phyloP scores from a whole-genome alignment of 2,113 vertebrate species.

The Lasiurus borealis region DNA sequence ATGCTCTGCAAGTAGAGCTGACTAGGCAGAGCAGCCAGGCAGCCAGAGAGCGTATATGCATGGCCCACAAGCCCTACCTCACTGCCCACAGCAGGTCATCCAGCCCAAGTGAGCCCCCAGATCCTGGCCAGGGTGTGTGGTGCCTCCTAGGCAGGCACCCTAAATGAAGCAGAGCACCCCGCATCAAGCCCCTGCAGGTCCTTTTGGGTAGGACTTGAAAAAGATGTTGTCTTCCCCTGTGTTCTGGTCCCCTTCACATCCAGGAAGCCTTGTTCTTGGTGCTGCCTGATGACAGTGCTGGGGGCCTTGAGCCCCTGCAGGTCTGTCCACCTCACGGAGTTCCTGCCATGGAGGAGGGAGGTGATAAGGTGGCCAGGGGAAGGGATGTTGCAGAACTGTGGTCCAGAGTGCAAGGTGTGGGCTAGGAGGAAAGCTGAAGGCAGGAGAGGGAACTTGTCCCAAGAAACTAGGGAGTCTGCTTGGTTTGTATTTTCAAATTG shows the following conservation, averaged over 20 bases:
- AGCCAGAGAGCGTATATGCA: fast-evolving
- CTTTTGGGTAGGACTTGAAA: background rate
- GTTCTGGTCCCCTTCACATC: no score
- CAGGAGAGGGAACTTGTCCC: background rate
- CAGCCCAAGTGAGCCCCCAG: fast-evolving
- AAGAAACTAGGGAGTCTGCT: background rate
- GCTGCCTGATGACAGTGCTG: background rate
- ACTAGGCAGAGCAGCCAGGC: background rate
- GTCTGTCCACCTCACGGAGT: background rate
- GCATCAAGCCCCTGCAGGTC: background rate
- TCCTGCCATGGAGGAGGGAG: background rate
- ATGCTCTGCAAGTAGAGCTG: background rate
- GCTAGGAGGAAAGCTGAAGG: fast-evolving
- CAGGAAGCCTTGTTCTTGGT: background rate
- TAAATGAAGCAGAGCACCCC: background rate
- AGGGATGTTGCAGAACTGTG: background rate
- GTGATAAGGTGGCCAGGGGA: background rate
- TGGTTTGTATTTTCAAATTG: background rate
- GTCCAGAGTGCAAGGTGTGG: background rate
- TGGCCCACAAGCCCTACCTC: background rate
- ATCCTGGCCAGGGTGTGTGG: background rate
- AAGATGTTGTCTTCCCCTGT: background rate
- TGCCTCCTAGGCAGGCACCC: background rate
- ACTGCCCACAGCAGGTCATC: background rate
- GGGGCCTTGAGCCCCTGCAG: background rate